Percentiles rank a stretch among this genome's conserved stretches.
phyloP scores from a whole-genome alignment of 2,888 invertebrate genomes.

The Seira musarum region DNA sequence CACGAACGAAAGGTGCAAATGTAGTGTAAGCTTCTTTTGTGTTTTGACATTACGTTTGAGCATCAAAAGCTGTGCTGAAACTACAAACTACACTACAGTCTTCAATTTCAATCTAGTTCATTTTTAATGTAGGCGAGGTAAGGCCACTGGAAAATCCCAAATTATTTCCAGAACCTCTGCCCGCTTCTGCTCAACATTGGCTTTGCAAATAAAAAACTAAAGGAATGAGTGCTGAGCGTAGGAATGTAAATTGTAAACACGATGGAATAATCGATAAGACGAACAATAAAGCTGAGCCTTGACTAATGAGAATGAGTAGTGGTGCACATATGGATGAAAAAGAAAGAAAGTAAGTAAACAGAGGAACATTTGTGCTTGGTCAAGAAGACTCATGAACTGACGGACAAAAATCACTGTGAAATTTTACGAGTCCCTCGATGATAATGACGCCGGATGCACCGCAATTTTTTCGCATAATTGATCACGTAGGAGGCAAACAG shows the following conservation, averaged over 20 bases:
- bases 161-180: neutral
- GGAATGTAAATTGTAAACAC: neutral
- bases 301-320: too few species aligned
- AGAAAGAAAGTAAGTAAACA: neutral
- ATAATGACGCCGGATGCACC: neutral
- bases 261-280: neutral
- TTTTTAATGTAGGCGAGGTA: neutral
- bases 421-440: neutral
- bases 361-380: neutral
- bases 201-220: too few species aligned
- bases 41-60: neutral
- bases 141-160: neutral
- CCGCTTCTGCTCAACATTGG: too few species aligned
- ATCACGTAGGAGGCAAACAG: constrained; percentile 13
- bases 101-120: neutral
- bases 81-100: too few species aligned
- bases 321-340: too few species aligned
- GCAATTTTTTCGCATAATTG: constrained; percentile 25
- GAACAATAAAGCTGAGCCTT: neutral
- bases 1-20: neutral
- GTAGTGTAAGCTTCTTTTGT: too few species aligned
- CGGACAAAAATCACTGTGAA: neutral
- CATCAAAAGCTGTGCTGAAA: neutral
- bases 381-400: neutral
- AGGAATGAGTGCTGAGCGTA: too few species aligned